These are phyloP conservation scores for Oncorhynchus kisutch DNA, from an alignment of 2,113 vertebrate species.

Conservation along the genomic window DNA sequence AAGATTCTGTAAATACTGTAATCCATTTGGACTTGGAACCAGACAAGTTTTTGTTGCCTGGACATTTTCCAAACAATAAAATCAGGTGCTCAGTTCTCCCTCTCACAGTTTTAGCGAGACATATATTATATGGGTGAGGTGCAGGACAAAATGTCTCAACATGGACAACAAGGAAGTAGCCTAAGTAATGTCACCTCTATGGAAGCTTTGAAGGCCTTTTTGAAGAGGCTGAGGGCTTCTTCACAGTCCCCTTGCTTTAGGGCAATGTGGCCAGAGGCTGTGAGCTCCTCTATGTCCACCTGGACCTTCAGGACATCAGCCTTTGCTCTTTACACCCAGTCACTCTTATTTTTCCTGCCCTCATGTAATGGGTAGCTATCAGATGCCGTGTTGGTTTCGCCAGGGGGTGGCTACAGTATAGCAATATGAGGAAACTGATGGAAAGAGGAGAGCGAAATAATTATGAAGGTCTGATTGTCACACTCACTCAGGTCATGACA, in stretches of 20 bases:
- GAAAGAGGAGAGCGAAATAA: not conserved
- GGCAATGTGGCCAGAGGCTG: conserved; percentile 63
- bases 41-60: no score
- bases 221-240: conserved; percentile 74
- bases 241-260: conserved; percentile 48
- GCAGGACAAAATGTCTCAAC: not conserved
- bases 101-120: no score
- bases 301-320: not conserved
- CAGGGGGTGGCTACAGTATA: not conserved
- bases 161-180: not conserved
- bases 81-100: no score
- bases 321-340: conserved; percentile 27
- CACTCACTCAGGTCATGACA: not conserved
- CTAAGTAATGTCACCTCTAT: conserved; percentile 17
- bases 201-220: conserved; percentile 72
- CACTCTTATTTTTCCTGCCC: conserved; percentile 52
- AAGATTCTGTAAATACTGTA: no score
- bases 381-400: conserved; percentile 54
- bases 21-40: no score
- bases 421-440: not conserved
- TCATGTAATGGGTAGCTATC: conserved; percentile 33
- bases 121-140: no score
- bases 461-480: not conserved
- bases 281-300: conserved; percentile 63
- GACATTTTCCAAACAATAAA: no score